Percentiles rank a stretch among this genome's conserved stretches.
phyloP scores from a whole-genome alignment of 1,140 invertebrate species.

The Penaeus indicus region DNA sequence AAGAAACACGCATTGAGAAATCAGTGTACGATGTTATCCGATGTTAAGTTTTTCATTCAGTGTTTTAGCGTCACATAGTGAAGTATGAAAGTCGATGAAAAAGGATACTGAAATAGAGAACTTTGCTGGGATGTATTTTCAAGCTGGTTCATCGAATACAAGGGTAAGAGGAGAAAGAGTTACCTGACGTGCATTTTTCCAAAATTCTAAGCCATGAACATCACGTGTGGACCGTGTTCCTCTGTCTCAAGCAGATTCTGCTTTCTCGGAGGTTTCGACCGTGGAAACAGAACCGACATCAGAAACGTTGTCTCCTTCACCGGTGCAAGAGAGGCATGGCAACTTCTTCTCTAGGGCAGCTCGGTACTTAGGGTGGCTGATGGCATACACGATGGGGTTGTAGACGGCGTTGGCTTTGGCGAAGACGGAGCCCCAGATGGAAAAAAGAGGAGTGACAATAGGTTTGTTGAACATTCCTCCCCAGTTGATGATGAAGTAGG shows the following conservation, averaged over 20 bases:
- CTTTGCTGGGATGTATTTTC: too few species aligned
- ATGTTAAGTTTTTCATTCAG: neutral
- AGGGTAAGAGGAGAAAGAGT: too few species aligned
- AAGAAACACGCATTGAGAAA: too few species aligned
- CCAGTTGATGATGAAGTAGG: constrained; percentile 7
- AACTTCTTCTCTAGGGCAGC: constrained; percentile 9
- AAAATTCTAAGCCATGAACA: too few species aligned
- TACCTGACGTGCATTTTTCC: too few species aligned
- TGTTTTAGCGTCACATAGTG: too few species aligned
- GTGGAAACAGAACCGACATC: neutral
- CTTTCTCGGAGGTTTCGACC: neutral
- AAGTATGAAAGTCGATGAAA: too few species aligned
- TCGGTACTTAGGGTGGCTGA: constrained; percentile 7
- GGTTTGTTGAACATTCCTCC: neutral
- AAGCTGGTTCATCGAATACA: too few species aligned
- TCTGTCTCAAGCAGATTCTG: too few species aligned
- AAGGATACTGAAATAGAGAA: too few species aligned
- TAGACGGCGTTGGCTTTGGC: constrained; percentile 15
- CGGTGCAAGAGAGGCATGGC: neutral
- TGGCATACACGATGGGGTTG: constrained; percentile 12
- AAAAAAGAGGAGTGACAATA: neutral
- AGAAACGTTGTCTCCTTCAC: neutral
- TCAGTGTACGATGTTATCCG: too few species aligned
- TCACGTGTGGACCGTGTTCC: too few species aligned
- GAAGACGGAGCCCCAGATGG: constrained; percentile 30